Base-by-base conservation (phyloP, 2,888 invertebrate species). In the Ditylenchus weischeri region DNA sequence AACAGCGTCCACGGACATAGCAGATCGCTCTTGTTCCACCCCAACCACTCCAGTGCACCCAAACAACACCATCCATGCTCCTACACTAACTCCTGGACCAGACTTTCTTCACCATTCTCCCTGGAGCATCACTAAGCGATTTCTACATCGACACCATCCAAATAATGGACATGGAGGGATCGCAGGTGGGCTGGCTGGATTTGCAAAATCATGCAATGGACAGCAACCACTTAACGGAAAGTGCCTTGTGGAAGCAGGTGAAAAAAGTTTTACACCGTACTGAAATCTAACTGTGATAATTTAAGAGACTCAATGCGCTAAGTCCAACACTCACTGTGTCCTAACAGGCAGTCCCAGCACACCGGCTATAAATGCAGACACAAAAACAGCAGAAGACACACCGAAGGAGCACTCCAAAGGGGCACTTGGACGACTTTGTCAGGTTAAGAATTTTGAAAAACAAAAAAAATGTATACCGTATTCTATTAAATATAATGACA, bases 51-150 rank as follows among this genome's bases (percentile, higher is more conserved):
- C 43, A 15, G 43, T 43, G 15, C 43, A 43, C 43, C 15, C 23
- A 36, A n/a, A n/a, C 62, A n/a, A 69, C 38, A 36, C 61, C 29
- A 21, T 51, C 62, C 50, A 58, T 21, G 29, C 62, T 38, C 36
- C 43, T 18, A 3, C 29, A 29, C 29, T 21, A 6, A 62, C 62
- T 38, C 62, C 47, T 19, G 48, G n/a, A 8, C 62, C 62, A 1
- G 62, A 62, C 10, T 47, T 21, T 21, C 43, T 62, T 18, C 19
- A 21, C 19, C 43, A 48, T n/a, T 62, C 62, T n/a, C 62, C 62
- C n/a, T 62, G 62, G 62, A 62, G 48, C 47, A 21, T 62, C 43
- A 62, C 43, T n/a, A 62, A 62, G 49, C 62, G 48, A 3, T 62
- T 62, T 10, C 48, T 62, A 29, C 54, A 54, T 54, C 54, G 15